Evolutionary conservation across 2,113 vertebrate species (phyloP).

Genomic region (Suncus etruscus): DNA sequence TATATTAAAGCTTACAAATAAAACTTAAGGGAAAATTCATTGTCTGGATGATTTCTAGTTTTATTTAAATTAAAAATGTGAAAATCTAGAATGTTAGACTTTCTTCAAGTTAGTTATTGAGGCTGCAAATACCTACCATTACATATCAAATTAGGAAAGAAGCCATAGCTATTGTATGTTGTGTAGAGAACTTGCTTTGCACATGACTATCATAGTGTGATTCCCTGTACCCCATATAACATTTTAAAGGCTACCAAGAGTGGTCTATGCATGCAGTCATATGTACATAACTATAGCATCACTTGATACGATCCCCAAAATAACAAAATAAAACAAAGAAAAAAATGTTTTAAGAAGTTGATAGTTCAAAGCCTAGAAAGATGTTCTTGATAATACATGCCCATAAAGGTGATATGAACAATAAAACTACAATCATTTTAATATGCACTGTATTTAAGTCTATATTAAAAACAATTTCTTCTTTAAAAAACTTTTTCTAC

Average conservation of each 20-base stretch:
- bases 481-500: background rate
- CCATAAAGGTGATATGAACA: background rate
- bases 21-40: slow-evolving; percentile 7
- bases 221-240: no score
- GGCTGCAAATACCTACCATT: background rate
- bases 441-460: background rate
- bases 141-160: background rate
- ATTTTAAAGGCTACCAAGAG: no score
- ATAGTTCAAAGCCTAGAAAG: background rate
- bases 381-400: background rate
- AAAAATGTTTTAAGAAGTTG: no score
- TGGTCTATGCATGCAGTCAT: no score
- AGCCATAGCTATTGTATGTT: background rate
- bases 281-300: no score
- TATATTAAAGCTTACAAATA: background rate
- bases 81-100: background rate
- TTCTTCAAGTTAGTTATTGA: background rate
- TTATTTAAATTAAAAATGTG: background rate
- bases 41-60: background rate
- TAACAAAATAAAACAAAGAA: no score
- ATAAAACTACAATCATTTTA: background rate
- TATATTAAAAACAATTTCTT: background rate
- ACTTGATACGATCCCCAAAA: no score
- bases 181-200: no score
- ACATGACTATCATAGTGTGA: no score